These are phyloP conservation scores for Platygyra sinensis DNA, from an alignment of 64 coral and sea anemone genomes.

Conservation along the genomic window DNA sequence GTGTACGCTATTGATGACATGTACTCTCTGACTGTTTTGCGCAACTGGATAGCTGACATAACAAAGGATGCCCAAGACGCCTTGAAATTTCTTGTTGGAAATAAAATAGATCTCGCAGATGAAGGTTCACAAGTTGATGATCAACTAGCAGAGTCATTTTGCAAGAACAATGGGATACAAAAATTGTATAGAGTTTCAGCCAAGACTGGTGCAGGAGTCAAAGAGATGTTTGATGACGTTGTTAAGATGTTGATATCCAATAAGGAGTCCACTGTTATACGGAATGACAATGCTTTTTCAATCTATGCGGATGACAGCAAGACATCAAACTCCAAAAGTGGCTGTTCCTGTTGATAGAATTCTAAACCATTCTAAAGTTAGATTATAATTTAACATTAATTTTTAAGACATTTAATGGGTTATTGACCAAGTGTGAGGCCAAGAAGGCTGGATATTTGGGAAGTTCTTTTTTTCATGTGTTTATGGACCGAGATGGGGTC, in stretches of 20 bases:
- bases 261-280: neutral
- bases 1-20: slow-evolving; percentile 80
- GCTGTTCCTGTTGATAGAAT: neutral
- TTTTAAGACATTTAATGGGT: too few relatives aligned
- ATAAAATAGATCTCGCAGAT: slow-evolving; percentile 85
- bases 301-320: neutral
- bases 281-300: neutral
- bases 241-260: slow-evolving; percentile 60
- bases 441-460: too few relatives aligned
- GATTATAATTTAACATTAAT: neutral
- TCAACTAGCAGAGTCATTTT: slow-evolving; percentile 51
- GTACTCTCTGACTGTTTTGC: slow-evolving; percentile 59
- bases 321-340: neutral
- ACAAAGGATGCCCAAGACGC: slow-evolving; percentile 68
- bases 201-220: slow-evolving; percentile 87
- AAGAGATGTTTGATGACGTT: slow-evolving; percentile 81
- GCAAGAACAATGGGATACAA: slow-evolving; percentile 57
- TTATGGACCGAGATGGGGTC: too few relatives aligned
- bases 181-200: slow-evolving; percentile 71
- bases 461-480: too few relatives aligned
- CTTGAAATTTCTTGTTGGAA: slow-evolving; percentile 83
- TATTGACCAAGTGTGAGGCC: too few relatives aligned
- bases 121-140: slow-evolving; percentile 72
- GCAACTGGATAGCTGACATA: slow-evolving; percentile 78
- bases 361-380: neutral